Base-by-base conservation (phyloP, 2,113 vertebrate species). In the Pollimyrus isidori region DNA sequence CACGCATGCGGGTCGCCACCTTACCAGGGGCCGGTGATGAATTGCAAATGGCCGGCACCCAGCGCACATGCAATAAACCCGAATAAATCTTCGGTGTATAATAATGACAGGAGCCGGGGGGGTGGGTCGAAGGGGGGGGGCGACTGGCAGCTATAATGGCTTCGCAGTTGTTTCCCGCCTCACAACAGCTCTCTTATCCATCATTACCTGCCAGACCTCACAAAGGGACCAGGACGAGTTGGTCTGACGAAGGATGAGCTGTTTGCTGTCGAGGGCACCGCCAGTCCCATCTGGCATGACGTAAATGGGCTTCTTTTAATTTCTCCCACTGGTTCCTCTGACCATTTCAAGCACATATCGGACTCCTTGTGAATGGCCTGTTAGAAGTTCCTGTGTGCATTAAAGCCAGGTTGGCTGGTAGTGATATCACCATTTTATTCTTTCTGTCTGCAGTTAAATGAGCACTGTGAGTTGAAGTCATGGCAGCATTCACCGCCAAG, bases 81-180 rank as follows among this genome's bases (percentile, higher is more conserved):
- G 95, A 96, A 97, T 97, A 97, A 97, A 97, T 97, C 97, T 97
- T 96, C 95, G 93, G 93, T 93, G 93, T 97, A 96, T 97, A 96
- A 96, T 97, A 97, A 97, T 96, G 97, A 97, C 96, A 97, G 95
- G 95, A 95, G 39, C 7, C 19, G 80, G 80, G 76, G 17, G 80
- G 80, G 19, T 7, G 80, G 80, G 49, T 39, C 45, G 10, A 4
- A 6, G n/a, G 50, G 30, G 26, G 19, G 95, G 26, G 19, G 95
- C 97, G 96, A 97, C 94, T 96, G 96, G 96, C 97, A 97, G 96
- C 95, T 96, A 96, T 97, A 97, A 97, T 96, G 97, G 97, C 96
- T 96, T 96, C 94, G 94, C 94, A 93, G 93, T 95, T 96, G 96
- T 97, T 96, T 95, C 95, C 95, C 96, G 96, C 96, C 96, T 96